These are phyloP conservation scores for Pycnonotus jocosus DNA, from an alignment of 2,113 vertebrate species.

Conservation along the genomic window DNA sequence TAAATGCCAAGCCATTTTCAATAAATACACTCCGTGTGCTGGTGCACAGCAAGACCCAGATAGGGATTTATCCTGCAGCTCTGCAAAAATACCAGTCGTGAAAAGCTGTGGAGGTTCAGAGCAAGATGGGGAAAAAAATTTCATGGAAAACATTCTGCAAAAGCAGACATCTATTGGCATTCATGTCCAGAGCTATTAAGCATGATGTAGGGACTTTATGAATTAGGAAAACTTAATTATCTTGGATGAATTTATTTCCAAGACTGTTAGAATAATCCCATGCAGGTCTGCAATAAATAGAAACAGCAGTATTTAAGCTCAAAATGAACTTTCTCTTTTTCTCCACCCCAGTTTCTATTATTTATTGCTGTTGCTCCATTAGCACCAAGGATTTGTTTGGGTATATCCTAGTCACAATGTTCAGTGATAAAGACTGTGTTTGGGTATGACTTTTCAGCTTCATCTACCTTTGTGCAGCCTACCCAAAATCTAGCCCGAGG, in stretches of 20 bases:
- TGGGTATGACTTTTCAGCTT: not conserved
- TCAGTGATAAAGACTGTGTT: not conserved
- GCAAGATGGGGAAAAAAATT: rapidly evolving
- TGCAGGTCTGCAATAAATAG: not conserved
- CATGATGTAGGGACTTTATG: not conserved
- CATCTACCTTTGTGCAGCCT: not conserved
- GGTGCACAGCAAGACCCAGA: not conserved
- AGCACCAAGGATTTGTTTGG: not conserved
- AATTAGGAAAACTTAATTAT: not conserved
- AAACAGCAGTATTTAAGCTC: not conserved
- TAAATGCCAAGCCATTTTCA: slow-evolving; percentile 56
- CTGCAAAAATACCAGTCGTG: not conserved
- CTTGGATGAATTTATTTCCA: not conserved
- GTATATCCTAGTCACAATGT: not conserved
- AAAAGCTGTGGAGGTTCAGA: not conserved
- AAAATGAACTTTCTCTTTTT: not conserved
- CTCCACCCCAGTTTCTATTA: not conserved
- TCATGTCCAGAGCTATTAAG: not conserved
- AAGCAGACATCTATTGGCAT: not conserved
- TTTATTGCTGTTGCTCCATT: not conserved
- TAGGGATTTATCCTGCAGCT: slow-evolving; percentile 21
- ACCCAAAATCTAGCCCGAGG: not conserved
- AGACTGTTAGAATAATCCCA: not conserved
- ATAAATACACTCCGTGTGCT: not conserved
- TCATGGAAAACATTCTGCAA: not conserved